Evolutionary conservation across 2,113 vertebrate genomes (phyloP), one percentile per base, ranked within the genome.

Genomic region (Myrmophylax atrothorax): DNA sequence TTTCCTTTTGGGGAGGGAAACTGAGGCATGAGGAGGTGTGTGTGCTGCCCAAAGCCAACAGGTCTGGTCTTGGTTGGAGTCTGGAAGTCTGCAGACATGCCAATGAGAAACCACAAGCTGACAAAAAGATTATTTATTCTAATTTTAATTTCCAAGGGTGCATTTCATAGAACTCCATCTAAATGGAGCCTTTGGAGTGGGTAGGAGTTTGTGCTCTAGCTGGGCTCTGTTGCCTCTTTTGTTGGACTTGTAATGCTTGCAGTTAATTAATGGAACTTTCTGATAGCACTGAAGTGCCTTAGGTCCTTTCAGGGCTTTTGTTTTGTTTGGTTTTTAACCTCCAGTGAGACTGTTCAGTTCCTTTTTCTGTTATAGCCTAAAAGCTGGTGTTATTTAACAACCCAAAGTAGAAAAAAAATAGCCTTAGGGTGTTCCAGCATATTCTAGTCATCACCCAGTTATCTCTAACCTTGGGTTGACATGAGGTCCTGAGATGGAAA

Each of bases 381-480:
- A 91, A 95, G 84, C 84, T 90, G 94, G 75, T 88, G 93, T 96
- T 93, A 94, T 63, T 96, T 93, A 96, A 93, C 70, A 93, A 38
- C 67, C 59, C 75, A 75, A 77, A 95, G 87, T 73, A 93, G 75
- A 47, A 91, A 92, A 63, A 93, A 84, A 82, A 56, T 10, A 94
- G 85, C 93, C 73, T 28, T 18, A 62, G 72, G 92, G 76, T 90
- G 60, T 77, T 86, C 59, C 75, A 91, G 79, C 75, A 70, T 87
- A 59, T 66, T 95, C 85, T 72, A 70, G 79, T 90, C 85, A 77
- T 96, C 87, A 70, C 67, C 77, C 81, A 77, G 59, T 94, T 96
- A 78, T 78, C 93, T 84, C 6, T 93, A 92, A 94, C 93, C 90
- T 91, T 85, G 82, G 75, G 10, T 60, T 94, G 82, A 88, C 76